These are phyloP conservation scores for Tachina lurida DNA, from an alignment of 2,888 invertebrate species.

Conservation along the genomic window DNA sequence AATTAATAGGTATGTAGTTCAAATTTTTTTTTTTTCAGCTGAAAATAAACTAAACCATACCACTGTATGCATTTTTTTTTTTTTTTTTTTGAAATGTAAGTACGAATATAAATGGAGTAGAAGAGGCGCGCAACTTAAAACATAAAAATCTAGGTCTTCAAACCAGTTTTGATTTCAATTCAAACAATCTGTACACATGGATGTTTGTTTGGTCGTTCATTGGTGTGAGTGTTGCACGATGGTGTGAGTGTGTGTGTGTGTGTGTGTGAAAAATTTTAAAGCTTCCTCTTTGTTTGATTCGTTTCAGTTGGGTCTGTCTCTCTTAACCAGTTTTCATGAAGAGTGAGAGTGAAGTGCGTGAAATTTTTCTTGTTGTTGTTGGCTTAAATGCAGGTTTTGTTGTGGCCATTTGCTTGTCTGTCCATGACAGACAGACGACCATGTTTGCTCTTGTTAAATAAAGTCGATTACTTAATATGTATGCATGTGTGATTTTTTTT, in stretches of 20 bases:
- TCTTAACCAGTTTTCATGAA: constrained; percentile 63
- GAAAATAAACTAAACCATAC: constrained; percentile 16
- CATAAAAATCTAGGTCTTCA: constrained; percentile 61
- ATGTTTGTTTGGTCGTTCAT: neutral
- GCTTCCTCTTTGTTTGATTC: constrained; percentile 59
- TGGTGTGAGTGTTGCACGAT: neutral
- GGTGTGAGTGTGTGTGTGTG: neutral
- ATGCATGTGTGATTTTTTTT: constrained; percentile 4
- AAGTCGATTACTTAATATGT: constrained; percentile 65
- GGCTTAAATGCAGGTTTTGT: constrained; percentile 53
- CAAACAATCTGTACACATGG: constrained; percentile 18
- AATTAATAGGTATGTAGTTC: no score
- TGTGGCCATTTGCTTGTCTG: constrained; percentile 1
- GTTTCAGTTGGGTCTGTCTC: neutral
- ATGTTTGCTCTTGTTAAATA: constrained; percentile 45
- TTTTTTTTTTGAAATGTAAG: constrained; percentile 2
- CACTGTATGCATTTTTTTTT: constrained; percentile 50
- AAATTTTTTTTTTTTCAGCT: no score
- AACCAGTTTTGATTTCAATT: constrained; percentile 66
- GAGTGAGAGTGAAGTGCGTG: constrained; percentile 69
- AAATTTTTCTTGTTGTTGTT: constrained; percentile 37
- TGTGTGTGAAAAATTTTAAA: neutral
- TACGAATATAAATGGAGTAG: constrained; percentile 60
- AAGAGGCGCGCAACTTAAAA: constrained; percentile 70
- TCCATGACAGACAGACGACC: constrained; percentile 6